phyloP scores from a whole-genome alignment of 2,113 vertebrate species.

The Solea solea region DNA sequence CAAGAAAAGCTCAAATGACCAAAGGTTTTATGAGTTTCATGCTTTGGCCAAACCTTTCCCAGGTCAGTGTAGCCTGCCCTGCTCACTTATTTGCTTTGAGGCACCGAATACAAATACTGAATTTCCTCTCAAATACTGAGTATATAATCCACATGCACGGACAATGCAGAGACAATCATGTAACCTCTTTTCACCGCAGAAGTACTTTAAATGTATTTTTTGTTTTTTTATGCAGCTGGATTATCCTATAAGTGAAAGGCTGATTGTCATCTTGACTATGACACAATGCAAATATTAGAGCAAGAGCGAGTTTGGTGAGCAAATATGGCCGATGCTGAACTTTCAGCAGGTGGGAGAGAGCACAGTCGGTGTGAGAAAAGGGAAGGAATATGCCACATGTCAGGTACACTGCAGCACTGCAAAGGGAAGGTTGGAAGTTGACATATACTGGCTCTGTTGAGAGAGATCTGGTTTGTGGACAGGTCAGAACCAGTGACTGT shows the following conservation, averaged over 20 bases:
- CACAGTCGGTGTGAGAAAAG: slow-evolving; percentile 22
- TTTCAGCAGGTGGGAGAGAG: slow-evolving; percentile 1
- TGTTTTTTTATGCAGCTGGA: not conserved
- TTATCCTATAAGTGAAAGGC: not conserved
- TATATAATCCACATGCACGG: not conserved
- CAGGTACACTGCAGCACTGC: not conserved
- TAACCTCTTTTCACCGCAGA: slow-evolving; percentile 4
- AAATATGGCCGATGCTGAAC: not conserved
- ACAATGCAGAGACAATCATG: not conserved
- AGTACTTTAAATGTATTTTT: not conserved
- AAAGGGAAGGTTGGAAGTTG: not conserved
- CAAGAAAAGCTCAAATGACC: not conserved
- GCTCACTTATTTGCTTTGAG: slow-evolving; percentile 6
- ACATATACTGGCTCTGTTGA: no score
- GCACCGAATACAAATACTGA: slow-evolving; percentile 6
- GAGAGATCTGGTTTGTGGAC: no score
- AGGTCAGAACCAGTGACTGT: no score
- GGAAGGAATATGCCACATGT: slow-evolving; percentile 22
- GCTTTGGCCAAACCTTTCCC: slow-evolving; percentile 9
- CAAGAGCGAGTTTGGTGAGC: not conserved
- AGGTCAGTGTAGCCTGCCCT: slow-evolving; percentile 44
- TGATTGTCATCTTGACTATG: not conserved
- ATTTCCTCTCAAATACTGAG: slow-evolving; percentile 1
- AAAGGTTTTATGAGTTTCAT: slow-evolving; percentile 1
- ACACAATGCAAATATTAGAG: not conserved